Percentiles rank a stretch among this genome's conserved stretches.
Evolutionary conservation across 2,113 vertebrate genomes (phyloP).

Genomic region (Xiphophorus hellerii): DNA sequence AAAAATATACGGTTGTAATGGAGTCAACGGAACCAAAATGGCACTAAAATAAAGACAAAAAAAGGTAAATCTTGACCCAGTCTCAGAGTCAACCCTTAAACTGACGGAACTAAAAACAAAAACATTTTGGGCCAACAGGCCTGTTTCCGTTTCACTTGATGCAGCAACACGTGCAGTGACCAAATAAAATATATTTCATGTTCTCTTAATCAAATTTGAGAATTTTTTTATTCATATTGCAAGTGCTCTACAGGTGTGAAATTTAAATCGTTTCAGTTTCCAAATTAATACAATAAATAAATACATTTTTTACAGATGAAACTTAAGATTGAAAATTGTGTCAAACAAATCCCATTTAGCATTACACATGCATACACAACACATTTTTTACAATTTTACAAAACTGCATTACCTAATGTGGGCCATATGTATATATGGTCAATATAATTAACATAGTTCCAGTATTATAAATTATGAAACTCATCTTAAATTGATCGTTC

Average conservation of each 20-base stretch:
- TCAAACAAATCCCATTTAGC: slow-evolving; percentile 58
- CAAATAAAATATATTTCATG: background rate
- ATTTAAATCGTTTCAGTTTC: slow-evolving; percentile 68
- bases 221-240: slow-evolving; percentile 81
- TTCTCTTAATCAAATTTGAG: slow-evolving; percentile 20
- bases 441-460: no score
- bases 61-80: no score
- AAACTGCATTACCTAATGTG: slow-evolving; percentile 41
- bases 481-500: no score
- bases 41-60: no score
- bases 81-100: no score
- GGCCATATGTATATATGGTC: no score
- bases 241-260: slow-evolving; percentile 80
- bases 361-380: slow-evolving; percentile 54
- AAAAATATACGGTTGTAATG: no score
- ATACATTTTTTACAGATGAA: slow-evolving; percentile 62
- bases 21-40: no score
- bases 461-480: no score
- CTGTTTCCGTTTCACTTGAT: background rate
- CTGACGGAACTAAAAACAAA: no score
- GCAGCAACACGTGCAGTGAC: background rate
- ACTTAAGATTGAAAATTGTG: slow-evolving; percentile 55
- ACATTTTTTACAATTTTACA: slow-evolving; percentile 41
- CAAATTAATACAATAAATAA: slow-evolving; percentile 71
- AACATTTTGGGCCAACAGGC: no score